Evolutionary conservation across 2,888 invertebrate species (phyloP).

Genomic region (Adelognathus sp.): DNA sequence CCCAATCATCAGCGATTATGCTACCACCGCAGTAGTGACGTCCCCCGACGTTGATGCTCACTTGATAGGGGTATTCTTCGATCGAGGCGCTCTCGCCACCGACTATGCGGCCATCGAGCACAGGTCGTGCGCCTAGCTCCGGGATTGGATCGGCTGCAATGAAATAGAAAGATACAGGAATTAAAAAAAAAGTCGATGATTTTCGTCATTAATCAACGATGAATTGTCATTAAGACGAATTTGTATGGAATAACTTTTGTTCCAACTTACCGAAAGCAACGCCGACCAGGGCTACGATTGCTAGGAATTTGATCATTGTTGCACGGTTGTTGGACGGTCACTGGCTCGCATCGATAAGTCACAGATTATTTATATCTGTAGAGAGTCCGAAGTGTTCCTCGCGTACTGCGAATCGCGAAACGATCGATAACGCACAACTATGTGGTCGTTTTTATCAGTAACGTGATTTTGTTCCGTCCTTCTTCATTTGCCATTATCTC

Average conservation of each 20-base stretch:
- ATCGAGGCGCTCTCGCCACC: slow-evolving; percentile 82
- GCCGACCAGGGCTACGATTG: slow-evolving; percentile 35
- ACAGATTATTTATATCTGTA: slow-evolving; percentile 8
- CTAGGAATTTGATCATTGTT: slow-evolving; percentile 53
- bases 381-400: not conserved
- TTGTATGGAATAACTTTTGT: no score
- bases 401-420: slow-evolving; percentile 7
- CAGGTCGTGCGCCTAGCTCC: no score
- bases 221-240: no score
- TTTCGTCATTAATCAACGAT: no score
- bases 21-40: slow-evolving; percentile 83
- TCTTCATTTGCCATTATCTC: slow-evolving; percentile 2
- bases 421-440: slow-evolving; percentile 23
- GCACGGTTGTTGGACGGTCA: slow-evolving; percentile 33
- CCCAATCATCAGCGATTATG: slow-evolving; percentile 81
- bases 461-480: not conserved
- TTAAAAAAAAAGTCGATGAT: no score
- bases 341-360: slow-evolving; percentile 18
- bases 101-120: slow-evolving; percentile 77
- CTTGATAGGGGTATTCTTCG: slow-evolving; percentile 81
- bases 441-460: not conserved
- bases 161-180: no score
- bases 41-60: slow-evolving; percentile 79
- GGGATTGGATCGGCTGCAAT: no score
- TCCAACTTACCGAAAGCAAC: slow-evolving; percentile 34